Evolutionary conservation across 2,888 invertebrate genomes (phyloP), one percentile per base, ranked within the genome.

Genomic region (Thalpophila matura): DNA sequence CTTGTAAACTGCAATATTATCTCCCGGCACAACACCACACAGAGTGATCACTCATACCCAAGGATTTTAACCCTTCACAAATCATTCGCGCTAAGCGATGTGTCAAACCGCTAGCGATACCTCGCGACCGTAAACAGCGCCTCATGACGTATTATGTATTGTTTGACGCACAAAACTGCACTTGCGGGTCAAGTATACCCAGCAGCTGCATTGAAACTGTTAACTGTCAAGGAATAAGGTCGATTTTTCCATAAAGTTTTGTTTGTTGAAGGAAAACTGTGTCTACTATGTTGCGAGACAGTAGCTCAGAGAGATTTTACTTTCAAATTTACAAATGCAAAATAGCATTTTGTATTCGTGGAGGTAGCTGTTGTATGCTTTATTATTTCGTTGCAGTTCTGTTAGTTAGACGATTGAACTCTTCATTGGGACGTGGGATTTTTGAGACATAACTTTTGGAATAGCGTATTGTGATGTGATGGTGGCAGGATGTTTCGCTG

Each of bases 301-400:
- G 93, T 93, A 93, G 93, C 93, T 79, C 83, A 85, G 59, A 81
- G 82, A 83, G 86, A 91, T 90, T 91, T 91, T 90, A 91, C 91
- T 91, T 91, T 91, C 87, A 88, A 92, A 92, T 91, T 89, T 86
- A 86, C 89, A 91, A 87, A 90, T 88, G 88, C 86, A 87, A 89
- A 93, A 94, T 91, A 89, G 92, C 89, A 89, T 89, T 94, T 94
- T 94, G 94, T 93, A 85, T 91, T 90, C 86, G 82, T 69, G 79
- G 83, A 78, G 84, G 88, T 82, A 79, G 85, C 82, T 58, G 56
- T 74, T 70, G 67, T 58, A 80, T 73, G 81, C 86, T 91, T 89
- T 91, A 90, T 91, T 90, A 88, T 90, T 87, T 85, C 81, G 88
- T 76, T 78, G 86, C 84, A 75, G 80, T 81, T 82, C 76, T 76